These are phyloP conservation scores for Drosophila neutralis DNA, from an alignment of 2,888 invertebrate genomes.

Conservation along the genomic window DNA sequence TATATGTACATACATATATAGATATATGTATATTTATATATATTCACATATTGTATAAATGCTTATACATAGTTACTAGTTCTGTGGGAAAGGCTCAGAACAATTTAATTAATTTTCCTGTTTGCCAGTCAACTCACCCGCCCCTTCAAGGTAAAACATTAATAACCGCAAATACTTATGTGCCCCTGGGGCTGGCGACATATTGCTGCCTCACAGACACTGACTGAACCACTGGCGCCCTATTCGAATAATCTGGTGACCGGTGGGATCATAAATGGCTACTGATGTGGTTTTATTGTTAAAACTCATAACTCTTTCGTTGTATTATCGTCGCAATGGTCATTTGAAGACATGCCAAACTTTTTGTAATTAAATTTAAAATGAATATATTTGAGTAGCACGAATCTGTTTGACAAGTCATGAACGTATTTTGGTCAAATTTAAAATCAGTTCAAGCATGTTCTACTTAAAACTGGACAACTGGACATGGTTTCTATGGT, in stretches of 20 bases:
- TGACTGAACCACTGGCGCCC: neutral
- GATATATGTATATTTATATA: neutral
- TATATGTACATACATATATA: neutral
- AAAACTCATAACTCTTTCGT: neutral
- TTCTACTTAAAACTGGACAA: neutral
- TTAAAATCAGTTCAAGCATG: too few relatives aligned
- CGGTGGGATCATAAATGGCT: neutral
- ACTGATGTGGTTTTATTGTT: neutral
- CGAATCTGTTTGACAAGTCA: neutral
- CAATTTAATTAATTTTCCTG: slow-evolving; percentile 48
- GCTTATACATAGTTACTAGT: neutral
- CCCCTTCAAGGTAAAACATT: slow-evolving; percentile 5
- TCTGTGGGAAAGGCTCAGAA: slow-evolving; percentile 15
- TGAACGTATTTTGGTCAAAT: neutral
- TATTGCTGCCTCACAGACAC: neutral
- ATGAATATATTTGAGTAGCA: neutral
- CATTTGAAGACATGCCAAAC: neutral
- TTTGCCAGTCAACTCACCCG: neutral
- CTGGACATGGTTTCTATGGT: neutral
- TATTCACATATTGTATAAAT: neutral
- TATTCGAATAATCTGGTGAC: neutral
- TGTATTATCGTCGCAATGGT: neutral
- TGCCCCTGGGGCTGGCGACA: neutral
- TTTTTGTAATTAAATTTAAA: neutral
- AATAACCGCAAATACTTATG: slow-evolving; percentile 15